Evolutionary conservation across 2,888 invertebrate species (phyloP).

Genomic region (Entomobrya proxima): DNA sequence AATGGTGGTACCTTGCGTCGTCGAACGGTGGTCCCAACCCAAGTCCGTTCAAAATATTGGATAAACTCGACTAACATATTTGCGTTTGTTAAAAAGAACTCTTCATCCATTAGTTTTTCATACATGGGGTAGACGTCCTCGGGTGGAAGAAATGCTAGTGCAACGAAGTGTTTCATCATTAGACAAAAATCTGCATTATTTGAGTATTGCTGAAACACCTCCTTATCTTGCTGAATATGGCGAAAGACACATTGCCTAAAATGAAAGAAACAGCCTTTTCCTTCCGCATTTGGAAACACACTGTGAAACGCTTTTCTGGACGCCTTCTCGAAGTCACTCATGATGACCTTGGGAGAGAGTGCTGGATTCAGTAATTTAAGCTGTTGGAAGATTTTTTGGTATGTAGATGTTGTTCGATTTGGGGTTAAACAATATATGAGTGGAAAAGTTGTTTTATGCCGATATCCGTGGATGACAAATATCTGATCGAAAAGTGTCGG

Average conservation of each 20-base stretch:
- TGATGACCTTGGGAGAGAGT: neutral
- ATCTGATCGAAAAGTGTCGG: slow-evolving; percentile 23
- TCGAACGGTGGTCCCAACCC: neutral
- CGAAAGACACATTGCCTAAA: slow-evolving; percentile 26
- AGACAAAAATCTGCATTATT: neutral
- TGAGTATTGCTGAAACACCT: neutral
- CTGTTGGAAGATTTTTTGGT: neutral
- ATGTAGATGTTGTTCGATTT: too few species aligned
- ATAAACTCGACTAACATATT: neutral
- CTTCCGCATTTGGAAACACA: neutral
- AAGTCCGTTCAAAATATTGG: neutral
- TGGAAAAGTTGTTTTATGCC: neutral
- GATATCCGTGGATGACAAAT: slow-evolving; percentile 6
- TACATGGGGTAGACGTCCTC: neutral
- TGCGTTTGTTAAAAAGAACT: neutral
- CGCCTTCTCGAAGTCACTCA: slow-evolving; percentile 32
- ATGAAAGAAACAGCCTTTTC: slow-evolving; percentile 34
- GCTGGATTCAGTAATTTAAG: neutral
- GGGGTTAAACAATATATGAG: neutral
- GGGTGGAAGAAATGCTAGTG: neutral
- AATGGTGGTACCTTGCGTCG: too few species aligned
- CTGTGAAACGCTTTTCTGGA: neutral
- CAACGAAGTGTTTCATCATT: too few species aligned
- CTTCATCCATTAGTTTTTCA: neutral
- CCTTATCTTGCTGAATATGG: neutral